Evolutionary conservation across 23 tunicate genomes (phyloP), one percentile per base, ranked within the genome.

Genomic region (Pegea sp.): DNA sequence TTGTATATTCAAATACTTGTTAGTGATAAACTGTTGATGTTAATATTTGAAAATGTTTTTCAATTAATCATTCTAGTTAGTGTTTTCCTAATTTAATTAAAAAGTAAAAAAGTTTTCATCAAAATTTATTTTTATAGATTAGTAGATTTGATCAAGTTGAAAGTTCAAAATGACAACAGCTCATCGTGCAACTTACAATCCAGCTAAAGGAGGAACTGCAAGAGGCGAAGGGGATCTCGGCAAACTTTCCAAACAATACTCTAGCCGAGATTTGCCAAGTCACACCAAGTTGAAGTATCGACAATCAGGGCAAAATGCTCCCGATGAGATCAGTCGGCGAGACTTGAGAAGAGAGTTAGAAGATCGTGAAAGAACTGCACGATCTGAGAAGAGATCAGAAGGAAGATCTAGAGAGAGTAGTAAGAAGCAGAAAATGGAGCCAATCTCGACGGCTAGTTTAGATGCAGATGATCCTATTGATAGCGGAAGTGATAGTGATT

Each of bases 181-280:
- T 43, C 86, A 78, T 27, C 61, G 94, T 46, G 86, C 94, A 33
- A 81, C 94, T 6, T 81, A 58, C 52, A 61, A 71, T 25, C 53
- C 94, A 34, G 94, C 94, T 27, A 61, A 78, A 56, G 94, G 84
- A 26, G 94, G 94, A 4, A 29, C 70, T 29, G 44, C 66, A 24
- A 60, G 81, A n/a, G 94, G 84, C 18, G 94, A 81, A 63, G 62
- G 70, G 43, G 94, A 81, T 52, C 49, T 81, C 61, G 94, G 94
- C 18, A 73, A 81, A 53, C 34, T 81, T 28, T 81, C 94, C 31
- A 81, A 81, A 38, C 94, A 81, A 43, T 73, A 72, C 32, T 72
- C 94, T 26, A 67, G 69, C 58, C 59, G 81, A 18, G 94, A 81
- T 58, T 42, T 81, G 54, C 94, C 94, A 26, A 67, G 75, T 29